Conservation (phyloP, 2,797 vertebrate genomes). For the Spizella passerina region DNA sequence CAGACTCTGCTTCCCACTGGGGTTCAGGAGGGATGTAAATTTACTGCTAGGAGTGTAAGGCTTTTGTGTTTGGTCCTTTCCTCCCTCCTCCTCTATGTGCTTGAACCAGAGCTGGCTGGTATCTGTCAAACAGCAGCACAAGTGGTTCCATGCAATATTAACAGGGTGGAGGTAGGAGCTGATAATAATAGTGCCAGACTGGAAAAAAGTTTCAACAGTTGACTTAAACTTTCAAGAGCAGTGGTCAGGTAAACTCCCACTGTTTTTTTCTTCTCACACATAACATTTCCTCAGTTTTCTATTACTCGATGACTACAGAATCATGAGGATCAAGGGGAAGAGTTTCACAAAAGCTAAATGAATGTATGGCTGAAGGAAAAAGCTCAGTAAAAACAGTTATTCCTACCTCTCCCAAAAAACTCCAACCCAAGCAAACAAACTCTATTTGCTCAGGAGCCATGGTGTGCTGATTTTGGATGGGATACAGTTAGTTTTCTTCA, state of each 20-base stretch:
- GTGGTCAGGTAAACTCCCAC: background rate
- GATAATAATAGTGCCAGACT: background rate
- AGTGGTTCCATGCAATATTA: background rate
- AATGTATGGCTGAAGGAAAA: background rate
- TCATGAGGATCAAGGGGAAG: background rate
- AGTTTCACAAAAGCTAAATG: background rate
- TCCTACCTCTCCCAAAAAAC: accelerated
- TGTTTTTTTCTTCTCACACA: background rate
- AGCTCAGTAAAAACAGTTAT: background rate
- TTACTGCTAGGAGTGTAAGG: background rate
- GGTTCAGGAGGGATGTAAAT: background rate
- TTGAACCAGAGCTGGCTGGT: background rate
- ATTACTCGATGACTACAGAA: background rate
- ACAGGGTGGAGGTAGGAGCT: background rate
- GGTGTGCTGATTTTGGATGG: background rate
- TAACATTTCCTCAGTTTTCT: background rate
- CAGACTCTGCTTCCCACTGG: background rate
- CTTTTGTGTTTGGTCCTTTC: background rate
- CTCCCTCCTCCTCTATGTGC: background rate
- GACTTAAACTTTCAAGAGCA: background rate
- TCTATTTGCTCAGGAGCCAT: background rate
- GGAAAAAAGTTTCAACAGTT: background rate
- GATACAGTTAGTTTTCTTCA: background rate
- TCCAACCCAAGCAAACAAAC: background rate
- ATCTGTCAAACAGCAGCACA: background rate